Evolutionary conservation across 2,113 vertebrate genomes (phyloP).

Genomic region (Seriola dumerili): DNA sequence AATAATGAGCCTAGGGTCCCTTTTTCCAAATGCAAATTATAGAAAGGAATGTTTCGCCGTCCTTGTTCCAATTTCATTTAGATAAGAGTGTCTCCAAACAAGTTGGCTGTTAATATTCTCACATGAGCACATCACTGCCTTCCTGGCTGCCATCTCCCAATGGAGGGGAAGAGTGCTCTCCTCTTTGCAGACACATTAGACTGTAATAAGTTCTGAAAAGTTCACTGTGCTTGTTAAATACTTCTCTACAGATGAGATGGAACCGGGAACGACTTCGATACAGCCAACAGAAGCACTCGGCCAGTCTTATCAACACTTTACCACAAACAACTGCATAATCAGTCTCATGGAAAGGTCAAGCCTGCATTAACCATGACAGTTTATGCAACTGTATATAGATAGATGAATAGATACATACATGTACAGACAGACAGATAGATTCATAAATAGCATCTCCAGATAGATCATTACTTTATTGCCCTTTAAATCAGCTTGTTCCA

Average conservation of each 20-base stretch:
- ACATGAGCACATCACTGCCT: constrained; percentile 84
- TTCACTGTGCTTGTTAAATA: constrained; percentile 83
- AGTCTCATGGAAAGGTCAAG: constrained; percentile 55
- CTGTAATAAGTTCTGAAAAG: constrained; percentile 83
- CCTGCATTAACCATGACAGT: constrained; percentile 33
- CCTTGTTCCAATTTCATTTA: constrained; percentile 87
- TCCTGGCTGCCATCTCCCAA: constrained; percentile 71
- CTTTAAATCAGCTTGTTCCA: background rate
- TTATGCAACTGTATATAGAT: constrained; percentile 23
- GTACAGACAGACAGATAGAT: constrained; percentile 5
- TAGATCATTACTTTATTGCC: background rate
- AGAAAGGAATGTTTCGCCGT: constrained; percentile 84
- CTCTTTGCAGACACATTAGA: constrained; percentile 71
- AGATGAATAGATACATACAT: constrained; percentile 28
- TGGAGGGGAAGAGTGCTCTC: constrained; percentile 72
- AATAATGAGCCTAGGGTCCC: constrained; percentile 84
- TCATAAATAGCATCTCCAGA: background rate
- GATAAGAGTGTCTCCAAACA: constrained; percentile 85
- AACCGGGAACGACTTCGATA: constrained; percentile 50
- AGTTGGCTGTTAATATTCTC: constrained; percentile 85
- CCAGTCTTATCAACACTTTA: constrained; percentile 46
- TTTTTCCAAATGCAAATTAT: constrained; percentile 85
- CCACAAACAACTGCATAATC: constrained; percentile 66
- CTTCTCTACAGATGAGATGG: constrained; percentile 70
- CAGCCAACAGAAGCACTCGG: constrained; percentile 62